These are phyloP conservation scores for Microctenopoma stevenorrisi DNA, from an alignment of 2,797 vertebrate species.

Conservation along the genomic window DNA sequence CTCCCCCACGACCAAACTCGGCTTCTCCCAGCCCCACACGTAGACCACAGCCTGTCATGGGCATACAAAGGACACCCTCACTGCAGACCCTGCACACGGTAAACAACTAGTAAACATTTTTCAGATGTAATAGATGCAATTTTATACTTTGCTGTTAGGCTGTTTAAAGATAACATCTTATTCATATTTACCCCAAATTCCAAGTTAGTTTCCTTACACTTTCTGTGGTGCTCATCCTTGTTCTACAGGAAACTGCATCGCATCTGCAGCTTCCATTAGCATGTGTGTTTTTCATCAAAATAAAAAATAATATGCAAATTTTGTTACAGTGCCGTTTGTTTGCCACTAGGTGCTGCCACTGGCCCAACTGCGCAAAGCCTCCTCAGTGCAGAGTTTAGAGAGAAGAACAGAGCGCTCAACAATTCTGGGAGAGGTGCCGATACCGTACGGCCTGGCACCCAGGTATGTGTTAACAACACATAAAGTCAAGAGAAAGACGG, in stretches of 20 bases:
- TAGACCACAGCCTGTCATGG: constrained; percentile 63
- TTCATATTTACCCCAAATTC: constrained; percentile 1
- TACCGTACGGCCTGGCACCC: constrained; percentile 70
- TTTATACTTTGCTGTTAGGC: neutral
- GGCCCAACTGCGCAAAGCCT: constrained; percentile 88
- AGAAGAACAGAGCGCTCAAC: constrained; percentile 88
- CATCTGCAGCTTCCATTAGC: too few relatives aligned
- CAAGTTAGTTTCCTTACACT: constrained; percentile 11
- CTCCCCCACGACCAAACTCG: constrained; percentile 52
- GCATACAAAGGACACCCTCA: constrained; percentile 84
- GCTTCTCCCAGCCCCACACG: constrained; percentile 79
- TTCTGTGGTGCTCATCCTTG: constrained; percentile 12
- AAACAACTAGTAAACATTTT: constrained; percentile 18
- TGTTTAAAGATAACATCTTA: neutral
- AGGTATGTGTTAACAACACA: constrained; percentile 79
- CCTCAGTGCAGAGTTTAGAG: constrained; percentile 91
- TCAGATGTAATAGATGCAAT: neutral
- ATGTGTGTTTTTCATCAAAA: too few relatives aligned
- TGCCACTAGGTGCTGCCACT: constrained; percentile 90
- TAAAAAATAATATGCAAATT: neutral
- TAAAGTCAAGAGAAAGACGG: neutral
- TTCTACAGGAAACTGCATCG: constrained; percentile 9
- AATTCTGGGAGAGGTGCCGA: constrained; percentile 82
- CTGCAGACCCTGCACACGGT: constrained; percentile 83
- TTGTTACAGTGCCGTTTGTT: constrained; percentile 53